phyloP scores from a whole-genome alignment of 2,797 vertebrate genomes.

The Micrastur ruficollis region DNA sequence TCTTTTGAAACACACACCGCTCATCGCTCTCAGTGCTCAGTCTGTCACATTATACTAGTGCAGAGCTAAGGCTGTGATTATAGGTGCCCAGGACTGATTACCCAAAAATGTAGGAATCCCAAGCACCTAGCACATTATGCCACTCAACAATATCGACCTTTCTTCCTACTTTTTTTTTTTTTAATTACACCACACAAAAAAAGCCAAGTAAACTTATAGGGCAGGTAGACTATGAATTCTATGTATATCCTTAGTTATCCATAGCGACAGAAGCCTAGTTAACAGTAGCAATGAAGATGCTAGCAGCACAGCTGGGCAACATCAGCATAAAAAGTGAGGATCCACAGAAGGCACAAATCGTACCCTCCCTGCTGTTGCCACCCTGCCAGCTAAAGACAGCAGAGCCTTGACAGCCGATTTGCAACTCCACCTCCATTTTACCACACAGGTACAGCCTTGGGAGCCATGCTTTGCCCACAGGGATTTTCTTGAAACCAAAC shows the following conservation, averaged over 20 bases:
- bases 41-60: background rate
- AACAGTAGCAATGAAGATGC: background rate
- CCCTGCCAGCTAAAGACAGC: background rate
- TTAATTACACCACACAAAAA: background rate
- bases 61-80: background rate
- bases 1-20: background rate
- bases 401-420: background rate
- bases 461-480: background rate
- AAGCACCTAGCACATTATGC: rapidly evolving
- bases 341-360: background rate
- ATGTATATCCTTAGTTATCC: background rate
- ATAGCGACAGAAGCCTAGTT: background rate
- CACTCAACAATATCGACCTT: background rate
- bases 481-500: background rate
- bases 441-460: background rate
- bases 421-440: background rate
- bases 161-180: background rate
- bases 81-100: background rate
- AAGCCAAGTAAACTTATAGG: background rate
- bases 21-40: background rate
- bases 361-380: background rate
- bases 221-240: background rate
- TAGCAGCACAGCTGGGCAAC: background rate
- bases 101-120: background rate
- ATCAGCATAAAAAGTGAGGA: rapidly evolving